Evolutionary conservation across 1,140 invertebrate species (phyloP).

Genomic region (Holotrichia oblita): DNA sequence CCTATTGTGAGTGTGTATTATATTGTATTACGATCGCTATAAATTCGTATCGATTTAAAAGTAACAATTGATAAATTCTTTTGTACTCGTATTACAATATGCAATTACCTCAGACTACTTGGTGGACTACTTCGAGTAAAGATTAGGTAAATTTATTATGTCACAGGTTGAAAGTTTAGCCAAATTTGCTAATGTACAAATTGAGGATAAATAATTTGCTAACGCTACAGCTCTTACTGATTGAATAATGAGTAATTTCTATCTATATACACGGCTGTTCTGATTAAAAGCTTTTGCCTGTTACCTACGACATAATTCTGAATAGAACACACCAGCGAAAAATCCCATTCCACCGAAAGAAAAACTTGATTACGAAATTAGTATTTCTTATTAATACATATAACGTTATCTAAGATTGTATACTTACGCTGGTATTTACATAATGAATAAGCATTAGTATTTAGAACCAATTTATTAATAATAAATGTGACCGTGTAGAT

Average conservation of each 20-base stretch:
- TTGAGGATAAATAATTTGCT: slow-evolving; percentile 3
- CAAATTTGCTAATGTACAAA: not conserved
- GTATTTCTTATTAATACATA: not conserved
- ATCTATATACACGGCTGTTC: slow-evolving; percentile 1
- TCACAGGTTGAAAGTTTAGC: not conserved
- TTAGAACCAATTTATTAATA: no score
- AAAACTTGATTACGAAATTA: slow-evolving; percentile 13
- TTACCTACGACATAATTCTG: not conserved
- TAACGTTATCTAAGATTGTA: no score
- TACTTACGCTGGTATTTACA: no score
- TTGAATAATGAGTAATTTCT: not conserved
- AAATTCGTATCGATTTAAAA: no score
- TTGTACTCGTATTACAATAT: no score
- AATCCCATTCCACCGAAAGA: not conserved
- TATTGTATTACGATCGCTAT: no score
- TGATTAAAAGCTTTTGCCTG: not conserved
- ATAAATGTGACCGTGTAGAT: no score
- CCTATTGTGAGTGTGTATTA: not conserved
- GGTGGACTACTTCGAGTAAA: no score
- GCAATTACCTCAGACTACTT: no score
- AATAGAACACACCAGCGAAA: no score
- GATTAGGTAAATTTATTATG: not conserved
- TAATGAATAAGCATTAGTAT: no score
- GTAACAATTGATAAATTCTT: no score
- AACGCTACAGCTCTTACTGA: not conserved